phyloP scores from a whole-genome alignment of 2,113 vertebrate species.

The human region DNA sequence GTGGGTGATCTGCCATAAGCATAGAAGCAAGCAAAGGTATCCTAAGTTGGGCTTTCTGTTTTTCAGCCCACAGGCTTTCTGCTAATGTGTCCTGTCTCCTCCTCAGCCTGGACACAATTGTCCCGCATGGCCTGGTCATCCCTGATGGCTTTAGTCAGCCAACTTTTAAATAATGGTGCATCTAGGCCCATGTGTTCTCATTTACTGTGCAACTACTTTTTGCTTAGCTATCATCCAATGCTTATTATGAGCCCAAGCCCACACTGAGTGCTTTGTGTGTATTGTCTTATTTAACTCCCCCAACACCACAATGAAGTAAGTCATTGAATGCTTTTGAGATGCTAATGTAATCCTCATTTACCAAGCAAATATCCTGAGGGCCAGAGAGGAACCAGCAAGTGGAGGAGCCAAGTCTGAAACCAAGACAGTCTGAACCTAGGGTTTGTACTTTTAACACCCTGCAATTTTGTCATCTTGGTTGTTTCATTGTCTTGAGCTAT shows the following conservation, averaged over 20 bases:
- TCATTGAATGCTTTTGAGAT: not conserved
- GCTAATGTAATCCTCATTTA: not conserved
- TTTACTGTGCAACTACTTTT: not conserved
- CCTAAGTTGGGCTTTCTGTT: not conserved
- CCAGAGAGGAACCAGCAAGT: not conserved
- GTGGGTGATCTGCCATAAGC: not conserved
- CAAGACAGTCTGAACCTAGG: not conserved
- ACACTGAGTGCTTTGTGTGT: not conserved
- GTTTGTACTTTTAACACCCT: not conserved
- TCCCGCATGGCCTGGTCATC: not conserved
- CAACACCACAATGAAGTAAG: not conserved
- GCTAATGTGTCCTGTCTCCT: not conserved
- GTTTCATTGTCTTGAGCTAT: not conserved
- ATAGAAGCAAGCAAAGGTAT: not conserved
- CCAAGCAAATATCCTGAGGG: not conserved
- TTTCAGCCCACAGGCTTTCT: not conserved
- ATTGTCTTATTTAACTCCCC: not conserved
- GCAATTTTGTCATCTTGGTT: not conserved
- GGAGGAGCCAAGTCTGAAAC: not conserved
- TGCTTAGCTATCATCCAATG: not conserved
- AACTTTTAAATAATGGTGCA: not conserved
- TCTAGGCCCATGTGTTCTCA: not conserved
- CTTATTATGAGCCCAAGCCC: not conserved
- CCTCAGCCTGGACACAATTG: not conserved
- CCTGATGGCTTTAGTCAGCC: not conserved